Evolutionary conservation across 2,113 vertebrate genomes (phyloP).

Genomic region (Caranx melampygus): DNA sequence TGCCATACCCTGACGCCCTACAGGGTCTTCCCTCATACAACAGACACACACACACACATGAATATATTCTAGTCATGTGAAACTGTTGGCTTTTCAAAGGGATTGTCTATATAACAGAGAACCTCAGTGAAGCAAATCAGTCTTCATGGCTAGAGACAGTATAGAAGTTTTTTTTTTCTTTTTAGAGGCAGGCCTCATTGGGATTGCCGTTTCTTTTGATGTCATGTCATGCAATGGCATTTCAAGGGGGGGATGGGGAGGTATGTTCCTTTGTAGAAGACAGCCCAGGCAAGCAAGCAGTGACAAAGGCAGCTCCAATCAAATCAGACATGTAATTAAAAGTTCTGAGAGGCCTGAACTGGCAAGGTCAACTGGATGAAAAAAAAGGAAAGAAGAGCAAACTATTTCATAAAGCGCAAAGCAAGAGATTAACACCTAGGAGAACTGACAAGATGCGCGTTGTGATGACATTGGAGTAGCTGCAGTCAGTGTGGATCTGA

Average conservation of each 20-base stretch:
- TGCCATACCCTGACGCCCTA: constrained; percentile 24
- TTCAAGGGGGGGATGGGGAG: constrained; percentile 53
- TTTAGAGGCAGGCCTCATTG: constrained; percentile 51
- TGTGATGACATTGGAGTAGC: constrained; percentile 24
- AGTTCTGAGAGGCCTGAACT: constrained; percentile 49
- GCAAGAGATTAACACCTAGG: constrained; percentile 43
- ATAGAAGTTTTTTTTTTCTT: constrained; percentile 22
- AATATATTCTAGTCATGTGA: constrained; percentile 53
- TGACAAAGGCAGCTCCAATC: constrained; percentile 67
- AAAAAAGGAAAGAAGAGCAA: constrained; percentile 39
- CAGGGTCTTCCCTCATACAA: constrained; percentile 14
- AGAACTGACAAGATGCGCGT: constrained; percentile 21
- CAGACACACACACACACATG: constrained; percentile 16
- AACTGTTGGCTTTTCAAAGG: constrained; percentile 65
- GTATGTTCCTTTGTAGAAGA: constrained; percentile 63
- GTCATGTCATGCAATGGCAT: constrained; percentile 69
- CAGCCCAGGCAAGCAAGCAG: constrained; percentile 51
- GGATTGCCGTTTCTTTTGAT: constrained; percentile 75
- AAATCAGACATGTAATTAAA: constrained; percentile 72
- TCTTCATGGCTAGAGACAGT: constrained; percentile 61
- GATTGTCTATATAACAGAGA: constrained; percentile 40
- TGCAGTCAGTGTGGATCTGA: constrained; percentile 20
- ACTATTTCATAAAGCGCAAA: constrained; percentile 41
- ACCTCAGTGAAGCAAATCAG: constrained; percentile 51
- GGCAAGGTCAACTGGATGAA: constrained; percentile 61